phyloP scores from a whole-genome alignment of 2,888 invertebrate genomes.

The Lissocephala sabroskyi region DNA sequence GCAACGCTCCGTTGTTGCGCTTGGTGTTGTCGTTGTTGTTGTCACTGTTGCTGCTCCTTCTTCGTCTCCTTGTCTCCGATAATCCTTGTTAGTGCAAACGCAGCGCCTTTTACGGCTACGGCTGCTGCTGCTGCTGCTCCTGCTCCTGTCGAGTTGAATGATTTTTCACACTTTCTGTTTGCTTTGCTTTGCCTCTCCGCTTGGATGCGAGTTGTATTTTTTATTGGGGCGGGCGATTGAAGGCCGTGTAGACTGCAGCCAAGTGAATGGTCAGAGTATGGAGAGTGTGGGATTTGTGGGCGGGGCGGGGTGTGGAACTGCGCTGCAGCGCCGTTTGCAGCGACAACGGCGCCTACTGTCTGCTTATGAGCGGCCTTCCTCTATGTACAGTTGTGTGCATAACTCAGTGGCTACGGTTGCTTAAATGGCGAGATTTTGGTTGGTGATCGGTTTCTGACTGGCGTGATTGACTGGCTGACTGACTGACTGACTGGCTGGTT shows the following conservation, averaged over 20 bases:
- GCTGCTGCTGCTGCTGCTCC: slow-evolving; percentile 7
- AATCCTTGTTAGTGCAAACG: slow-evolving; percentile 9
- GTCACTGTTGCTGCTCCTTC: background rate
- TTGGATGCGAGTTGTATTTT: too few species aligned
- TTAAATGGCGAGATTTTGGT: slow-evolving; percentile 11
- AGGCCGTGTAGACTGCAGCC: too few species aligned
- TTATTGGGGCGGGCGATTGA: too few species aligned
- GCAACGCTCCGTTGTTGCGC: background rate
- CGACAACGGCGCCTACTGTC: background rate
- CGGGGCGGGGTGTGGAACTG: background rate
- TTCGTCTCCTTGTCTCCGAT: background rate
- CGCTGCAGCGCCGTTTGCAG: background rate
- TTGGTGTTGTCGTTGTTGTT: background rate
- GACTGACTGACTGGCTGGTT: slow-evolving; percentile 4
- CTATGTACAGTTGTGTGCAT: slow-evolving; percentile 4
- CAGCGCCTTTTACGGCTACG: slow-evolving; percentile 22
- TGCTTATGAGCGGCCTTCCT: slow-evolving; percentile 1
- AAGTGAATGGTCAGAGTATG: background rate
- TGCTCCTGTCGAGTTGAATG: slow-evolving; percentile 8
- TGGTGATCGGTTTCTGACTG: slow-evolving; percentile 29
- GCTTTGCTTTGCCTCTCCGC: too few species aligned
- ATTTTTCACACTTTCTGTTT: slow-evolving; percentile 1
- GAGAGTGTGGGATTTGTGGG: background rate
- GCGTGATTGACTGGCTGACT: slow-evolving; percentile 13
- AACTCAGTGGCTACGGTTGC: too few species aligned